These are phyloP conservation scores for Leontopithecus rosalia DNA, from an alignment of 2,797 vertebrate genomes.

Conservation along the genomic window DNA sequence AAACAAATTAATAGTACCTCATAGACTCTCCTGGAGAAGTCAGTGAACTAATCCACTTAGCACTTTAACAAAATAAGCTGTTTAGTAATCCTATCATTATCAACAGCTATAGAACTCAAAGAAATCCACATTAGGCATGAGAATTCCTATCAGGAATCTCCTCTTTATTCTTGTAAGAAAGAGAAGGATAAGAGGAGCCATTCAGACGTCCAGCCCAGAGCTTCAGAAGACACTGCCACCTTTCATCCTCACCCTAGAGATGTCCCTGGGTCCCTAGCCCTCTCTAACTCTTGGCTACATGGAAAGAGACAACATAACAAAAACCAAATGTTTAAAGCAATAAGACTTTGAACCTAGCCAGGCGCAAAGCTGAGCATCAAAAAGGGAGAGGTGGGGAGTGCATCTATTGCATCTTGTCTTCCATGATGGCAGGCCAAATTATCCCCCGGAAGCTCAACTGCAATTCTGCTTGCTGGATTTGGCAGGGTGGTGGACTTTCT, in stretches of 20 bases:
- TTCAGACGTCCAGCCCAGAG: background rate
- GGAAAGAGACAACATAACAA: background rate
- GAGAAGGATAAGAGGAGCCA: background rate
- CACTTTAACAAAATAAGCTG: background rate
- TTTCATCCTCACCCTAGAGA: too few species aligned
- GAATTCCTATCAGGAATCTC: background rate
- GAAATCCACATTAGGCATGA: background rate
- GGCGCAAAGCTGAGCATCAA: background rate
- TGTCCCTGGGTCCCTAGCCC: background rate
- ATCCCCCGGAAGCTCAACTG: background rate
- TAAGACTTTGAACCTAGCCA: background rate
- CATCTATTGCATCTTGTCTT: accelerated
- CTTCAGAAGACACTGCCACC: background rate
- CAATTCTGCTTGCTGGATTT: background rate
- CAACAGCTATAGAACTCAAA: background rate
- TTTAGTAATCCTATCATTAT: background rate
- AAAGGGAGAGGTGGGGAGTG: background rate
- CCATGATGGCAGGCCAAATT: background rate
- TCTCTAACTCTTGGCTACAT: background rate
- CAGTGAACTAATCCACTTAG: background rate
- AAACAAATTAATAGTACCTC: background rate
- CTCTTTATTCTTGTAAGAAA: background rate
- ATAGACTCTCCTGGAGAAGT: background rate
- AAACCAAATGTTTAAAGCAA: background rate
- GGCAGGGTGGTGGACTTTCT: background rate